Base-by-base conservation (phyloP, 2,888 invertebrate genomes). In the Drosophila leonis region DNA sequence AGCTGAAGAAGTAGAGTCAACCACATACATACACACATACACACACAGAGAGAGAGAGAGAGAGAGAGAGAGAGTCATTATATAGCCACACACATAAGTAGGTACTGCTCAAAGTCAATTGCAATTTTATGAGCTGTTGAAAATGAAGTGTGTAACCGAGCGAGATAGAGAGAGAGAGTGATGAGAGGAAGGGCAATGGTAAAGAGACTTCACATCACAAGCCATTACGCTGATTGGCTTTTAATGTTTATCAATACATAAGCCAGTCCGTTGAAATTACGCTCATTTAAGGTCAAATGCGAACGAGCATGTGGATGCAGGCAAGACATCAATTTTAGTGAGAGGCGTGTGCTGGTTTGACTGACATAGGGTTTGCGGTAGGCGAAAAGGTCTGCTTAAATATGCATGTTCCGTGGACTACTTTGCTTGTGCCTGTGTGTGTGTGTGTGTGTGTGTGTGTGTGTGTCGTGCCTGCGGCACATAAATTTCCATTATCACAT, bases 171-270 rank as follows among this genome's bases (percentile, higher is more conserved):
- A 9, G n/a, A 20, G 68, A 54, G 46, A 27, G 59, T 29, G 33
- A 3, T 1, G 39, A 29, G 12, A 1, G 31, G 8, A 37, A 20
- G 61, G 20, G 54, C 12, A 12, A 12, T 31, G 41, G 35, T 59
- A 15, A 37, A 54, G 51, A 44, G 54, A 69, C 75, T 85, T 75
- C 68, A 79, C 79, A 81, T 84, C 84, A 88, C 84, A 84, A 84
- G 66, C 90, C 84, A 85, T 85, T 85, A 89, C 84, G 84, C 77
- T 85, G 84, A 85, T 85, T 85, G 84, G 84, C 89, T 85, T 85
- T 85, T 88, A 88, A 85, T 88, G 84, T 83, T 87, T 89, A 88
- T 85, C 84, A 85, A 85, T 85, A 89, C 75, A 83, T 89, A 77
- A 75, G 78, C 75, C 74, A 82, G 72, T 77, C 74, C 51, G 56